Evolutionary conservation across 2,888 invertebrate species (phyloP).

Genomic region (Cheilosia soror): DNA sequence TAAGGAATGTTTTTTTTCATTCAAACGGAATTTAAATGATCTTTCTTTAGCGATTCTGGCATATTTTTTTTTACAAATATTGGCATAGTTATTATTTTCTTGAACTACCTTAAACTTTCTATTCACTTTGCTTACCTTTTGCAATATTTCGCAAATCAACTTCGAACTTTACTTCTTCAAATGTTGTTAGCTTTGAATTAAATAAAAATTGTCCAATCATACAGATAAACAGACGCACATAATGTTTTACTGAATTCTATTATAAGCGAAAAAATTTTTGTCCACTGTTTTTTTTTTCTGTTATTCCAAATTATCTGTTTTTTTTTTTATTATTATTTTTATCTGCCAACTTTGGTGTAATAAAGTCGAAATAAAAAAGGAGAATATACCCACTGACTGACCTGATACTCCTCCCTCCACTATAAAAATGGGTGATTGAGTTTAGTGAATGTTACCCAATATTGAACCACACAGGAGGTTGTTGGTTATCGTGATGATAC

Average conservation of each 20-base stretch:
- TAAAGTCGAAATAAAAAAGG: conserved; percentile 15
- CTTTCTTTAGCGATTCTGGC: no score
- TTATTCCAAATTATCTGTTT: background rate
- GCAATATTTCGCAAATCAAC: no score
- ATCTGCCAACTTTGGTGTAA: conserved; percentile 17
- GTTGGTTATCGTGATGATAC: background rate
- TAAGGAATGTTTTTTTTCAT: no score
- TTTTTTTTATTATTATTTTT: background rate
- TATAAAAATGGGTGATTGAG: conserved; percentile 43
- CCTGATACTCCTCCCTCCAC: background rate
- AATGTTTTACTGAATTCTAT: conserved; percentile 18
- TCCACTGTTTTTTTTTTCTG: background rate
- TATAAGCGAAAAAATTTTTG: background rate
- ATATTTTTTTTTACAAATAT: no score
- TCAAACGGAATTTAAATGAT: no score
- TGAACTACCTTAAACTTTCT: no score
- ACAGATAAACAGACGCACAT: background rate
- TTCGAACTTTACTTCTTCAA: background rate
- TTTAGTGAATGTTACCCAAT: conserved; percentile 29
- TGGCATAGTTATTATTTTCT: no score
- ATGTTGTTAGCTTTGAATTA: background rate
- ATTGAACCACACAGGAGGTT: conserved; percentile 29
- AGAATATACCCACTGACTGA: conserved; percentile 14
- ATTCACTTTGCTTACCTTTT: no score
- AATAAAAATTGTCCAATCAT: conserved; percentile 5